These are phyloP conservation scores for Limnephilus rhombicus DNA, from an alignment of 2,888 invertebrate species.

Conservation along the genomic window DNA sequence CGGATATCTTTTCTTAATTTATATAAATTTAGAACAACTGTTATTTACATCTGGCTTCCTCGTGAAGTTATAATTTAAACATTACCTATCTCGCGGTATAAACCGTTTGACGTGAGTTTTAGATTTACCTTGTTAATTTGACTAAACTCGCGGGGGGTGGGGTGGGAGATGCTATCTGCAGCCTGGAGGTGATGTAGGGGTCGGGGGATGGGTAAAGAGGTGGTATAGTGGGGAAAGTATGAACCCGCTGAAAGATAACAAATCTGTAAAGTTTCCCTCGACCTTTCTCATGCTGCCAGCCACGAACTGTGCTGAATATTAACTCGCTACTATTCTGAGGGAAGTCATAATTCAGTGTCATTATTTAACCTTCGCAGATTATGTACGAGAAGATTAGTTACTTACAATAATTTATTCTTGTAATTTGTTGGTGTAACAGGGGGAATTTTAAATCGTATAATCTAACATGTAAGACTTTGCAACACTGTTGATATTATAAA, in stretches of 20 bases:
- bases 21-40: background rate
- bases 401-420: background rate
- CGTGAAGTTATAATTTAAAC: background rate
- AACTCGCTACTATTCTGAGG: background rate
- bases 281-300: slow-evolving; percentile 19
- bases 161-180: background rate
- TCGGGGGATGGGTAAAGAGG: background rate
- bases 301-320: slow-evolving; percentile 4
- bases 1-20: background rate
- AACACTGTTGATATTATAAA: background rate
- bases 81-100: background rate
- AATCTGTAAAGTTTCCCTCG: slow-evolving; percentile 22
- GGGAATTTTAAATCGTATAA: background rate
- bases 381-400: background rate
- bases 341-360: slow-evolving; percentile 12
- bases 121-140: background rate
- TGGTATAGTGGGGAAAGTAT: background rate
- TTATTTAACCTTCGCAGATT: slow-evolving; percentile 1
- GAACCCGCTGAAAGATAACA: slow-evolving; percentile 12
- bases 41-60: background rate
- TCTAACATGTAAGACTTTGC: background rate
- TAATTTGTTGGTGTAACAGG: background rate
- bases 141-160: background rate
- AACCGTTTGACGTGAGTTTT: background rate
- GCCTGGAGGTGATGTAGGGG: background rate